A percentile compares a stretch with the other conserved stretches of the same genome.
Evolutionary conservation across 92 coral and sea anemone genomes (phyloP).

Genomic region (Meandrina meandrites): DNA sequence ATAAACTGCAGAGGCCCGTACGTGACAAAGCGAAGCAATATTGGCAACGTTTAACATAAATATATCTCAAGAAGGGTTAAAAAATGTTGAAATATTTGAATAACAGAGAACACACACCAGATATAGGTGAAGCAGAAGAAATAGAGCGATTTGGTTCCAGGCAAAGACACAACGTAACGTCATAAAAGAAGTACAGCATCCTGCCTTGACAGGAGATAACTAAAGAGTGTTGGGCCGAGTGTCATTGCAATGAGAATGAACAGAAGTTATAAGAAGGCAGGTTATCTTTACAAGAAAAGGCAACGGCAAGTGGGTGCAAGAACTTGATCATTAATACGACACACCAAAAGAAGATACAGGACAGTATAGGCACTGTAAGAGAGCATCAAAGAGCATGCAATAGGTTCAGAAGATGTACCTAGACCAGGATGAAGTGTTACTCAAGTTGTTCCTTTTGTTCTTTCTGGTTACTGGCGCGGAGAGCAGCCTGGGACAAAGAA

Average conservation of each 20-base stretch:
- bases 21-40: not conserved
- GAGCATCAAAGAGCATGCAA: not conserved
- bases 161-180: not conserved
- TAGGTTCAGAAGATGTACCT: not conserved
- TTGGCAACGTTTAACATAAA: not conserved
- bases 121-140: not conserved
- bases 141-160: not conserved
- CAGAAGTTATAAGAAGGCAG: not conserved
- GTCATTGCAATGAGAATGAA: not conserved
- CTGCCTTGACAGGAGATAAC: not conserved
- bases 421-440: not conserved
- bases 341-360: not conserved
- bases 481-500: constrained; percentile 23
- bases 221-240: not conserved
- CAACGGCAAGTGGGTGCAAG: not conserved
- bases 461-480: constrained; percentile 23
- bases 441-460: not conserved
- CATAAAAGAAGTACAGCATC: not conserved
- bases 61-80: not conserved
- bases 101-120: not conserved
- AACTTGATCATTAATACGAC: not conserved
- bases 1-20: not conserved
- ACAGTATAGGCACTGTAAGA: not conserved
- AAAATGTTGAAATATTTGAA: not conserved
- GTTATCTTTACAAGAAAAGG: not conserved